phyloP scores from a whole-genome alignment of 2,797 vertebrate species.

The Peromyscus attwateri region DNA sequence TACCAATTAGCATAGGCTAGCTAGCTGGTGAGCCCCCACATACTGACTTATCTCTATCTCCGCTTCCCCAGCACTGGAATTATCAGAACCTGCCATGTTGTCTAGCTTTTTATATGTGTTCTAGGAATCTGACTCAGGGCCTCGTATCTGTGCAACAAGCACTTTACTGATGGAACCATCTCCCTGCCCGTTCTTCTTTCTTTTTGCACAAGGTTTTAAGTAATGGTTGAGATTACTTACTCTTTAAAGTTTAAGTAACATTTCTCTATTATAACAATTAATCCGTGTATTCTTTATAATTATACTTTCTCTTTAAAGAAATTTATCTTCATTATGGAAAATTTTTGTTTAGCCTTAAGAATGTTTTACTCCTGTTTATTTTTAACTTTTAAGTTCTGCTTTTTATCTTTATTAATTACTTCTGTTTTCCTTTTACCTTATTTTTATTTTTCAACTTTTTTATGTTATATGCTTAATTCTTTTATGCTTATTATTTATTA shows the following conservation, averaged over 20 bases:
- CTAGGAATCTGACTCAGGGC: too few relatives aligned
- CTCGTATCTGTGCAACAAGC: too few relatives aligned
- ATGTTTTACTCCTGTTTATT: neutral
- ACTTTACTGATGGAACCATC: neutral
- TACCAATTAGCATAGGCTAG: neutral
- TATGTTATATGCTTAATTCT: constrained; percentile 17
- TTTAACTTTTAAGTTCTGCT: constrained; percentile 36
- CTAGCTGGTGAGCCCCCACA: neutral
- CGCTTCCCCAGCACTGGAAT: neutral
- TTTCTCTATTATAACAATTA: neutral
- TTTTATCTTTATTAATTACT: constrained; percentile 30
- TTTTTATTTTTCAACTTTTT: constrained; percentile 28
- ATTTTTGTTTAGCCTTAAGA: neutral
- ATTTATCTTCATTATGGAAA: constrained; percentile 34
- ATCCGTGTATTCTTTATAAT: neutral
- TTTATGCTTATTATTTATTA: constrained; percentile 36
- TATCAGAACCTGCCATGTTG: neutral
- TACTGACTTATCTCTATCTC: neutral
- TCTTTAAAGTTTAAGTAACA: neutral
- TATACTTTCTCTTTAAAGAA: constrained; percentile 30
- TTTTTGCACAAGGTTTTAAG: constrained; percentile 19
- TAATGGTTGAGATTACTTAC: neutral
- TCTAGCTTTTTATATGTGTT: neutral
- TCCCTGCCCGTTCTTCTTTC: neutral
- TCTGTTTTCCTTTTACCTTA: constrained; percentile 8